Conservation (phyloP, 2,888 invertebrate species). For the Tiphia femorata region DNA sequence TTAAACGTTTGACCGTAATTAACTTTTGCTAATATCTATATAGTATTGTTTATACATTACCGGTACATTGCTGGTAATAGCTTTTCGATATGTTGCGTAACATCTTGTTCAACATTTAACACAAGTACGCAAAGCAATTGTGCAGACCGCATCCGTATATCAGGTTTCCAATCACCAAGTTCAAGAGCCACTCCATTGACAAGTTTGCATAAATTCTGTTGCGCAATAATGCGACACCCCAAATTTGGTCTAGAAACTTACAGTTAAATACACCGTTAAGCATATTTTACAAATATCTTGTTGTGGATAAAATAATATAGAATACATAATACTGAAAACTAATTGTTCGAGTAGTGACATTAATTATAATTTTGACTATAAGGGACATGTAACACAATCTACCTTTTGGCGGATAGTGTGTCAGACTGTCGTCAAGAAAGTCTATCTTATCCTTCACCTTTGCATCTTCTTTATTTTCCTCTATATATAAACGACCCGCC, state of each 20-base stretch:
- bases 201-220: conserved; percentile 81
- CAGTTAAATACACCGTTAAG: not conserved
- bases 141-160: conserved; percentile 77
- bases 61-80: conserved; percentile 74
- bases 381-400: conserved; percentile 45
- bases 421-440: conserved; percentile 76
- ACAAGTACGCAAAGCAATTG: conserved; percentile 81
- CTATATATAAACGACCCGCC: conserved; percentile 83
- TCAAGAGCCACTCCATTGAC: conserved; percentile 80
- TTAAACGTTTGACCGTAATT: too few relatives aligned
- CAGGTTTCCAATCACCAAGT: conserved; percentile 82
- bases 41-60: conserved; percentile 39
- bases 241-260: conserved; percentile 84
- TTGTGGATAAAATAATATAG: too few relatives aligned
- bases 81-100: conserved; percentile 78
- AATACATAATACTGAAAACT: too few relatives aligned
- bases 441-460: conserved; percentile 84
- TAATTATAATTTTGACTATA: not conserved
- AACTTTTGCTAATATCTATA: too few relatives aligned
- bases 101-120: conserved; percentile 80
- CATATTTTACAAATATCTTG: too few relatives aligned
- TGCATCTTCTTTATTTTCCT: conserved; percentile 87
- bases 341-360: too few relatives aligned
- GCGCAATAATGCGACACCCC: conserved; percentile 86
- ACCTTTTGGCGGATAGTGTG: conserved; percentile 81